Percentiles rank a stretch among this genome's conserved stretches.
Conservation (phyloP, 2,888 invertebrate species). For the Plagiodera versicolora region DNA sequence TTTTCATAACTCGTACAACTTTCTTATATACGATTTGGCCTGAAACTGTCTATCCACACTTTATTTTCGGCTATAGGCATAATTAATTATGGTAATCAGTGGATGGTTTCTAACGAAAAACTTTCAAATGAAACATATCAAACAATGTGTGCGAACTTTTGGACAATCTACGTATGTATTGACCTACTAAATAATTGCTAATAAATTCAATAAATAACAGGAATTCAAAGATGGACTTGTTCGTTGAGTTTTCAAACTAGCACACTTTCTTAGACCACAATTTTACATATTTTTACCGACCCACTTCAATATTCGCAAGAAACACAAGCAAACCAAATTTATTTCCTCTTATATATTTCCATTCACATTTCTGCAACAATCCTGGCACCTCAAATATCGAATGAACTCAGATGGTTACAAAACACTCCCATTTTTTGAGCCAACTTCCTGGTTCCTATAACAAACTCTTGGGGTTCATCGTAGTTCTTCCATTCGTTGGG, state of each 20-base stretch:
- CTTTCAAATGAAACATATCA: no score
- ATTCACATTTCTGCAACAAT: neutral
- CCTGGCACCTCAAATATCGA: slow-evolving; percentile 15
- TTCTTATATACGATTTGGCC: no score
- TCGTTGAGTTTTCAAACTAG: neutral
- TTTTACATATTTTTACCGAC: neutral
- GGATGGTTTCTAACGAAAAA: no score
- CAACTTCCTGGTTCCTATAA: slow-evolving; percentile 18
- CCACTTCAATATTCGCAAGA: no score
- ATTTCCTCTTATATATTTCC: no score
- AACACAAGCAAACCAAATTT: no score
- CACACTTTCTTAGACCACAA: neutral
- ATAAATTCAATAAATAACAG: neutral
- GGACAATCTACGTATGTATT: neutral
- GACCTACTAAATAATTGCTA: neutral
- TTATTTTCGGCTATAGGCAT: no score
- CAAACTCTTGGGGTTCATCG: slow-evolving; percentile 27
- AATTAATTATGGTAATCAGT: no score
- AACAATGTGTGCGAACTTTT: neutral
- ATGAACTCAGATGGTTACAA: slow-evolving; percentile 17
- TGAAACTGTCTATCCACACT: no score
- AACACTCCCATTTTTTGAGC: slow-evolving; percentile 26
- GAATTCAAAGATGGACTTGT: neutral
- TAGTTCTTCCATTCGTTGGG: slow-evolving; percentile 28
- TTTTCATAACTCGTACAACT: no score